A percentile compares a stretch with the other conserved stretches of the same genome.
Evolutionary conservation across 1,140 invertebrate species (phyloP).

Genomic region (fruit fly (Drosophila melanogaster)): DNA sequence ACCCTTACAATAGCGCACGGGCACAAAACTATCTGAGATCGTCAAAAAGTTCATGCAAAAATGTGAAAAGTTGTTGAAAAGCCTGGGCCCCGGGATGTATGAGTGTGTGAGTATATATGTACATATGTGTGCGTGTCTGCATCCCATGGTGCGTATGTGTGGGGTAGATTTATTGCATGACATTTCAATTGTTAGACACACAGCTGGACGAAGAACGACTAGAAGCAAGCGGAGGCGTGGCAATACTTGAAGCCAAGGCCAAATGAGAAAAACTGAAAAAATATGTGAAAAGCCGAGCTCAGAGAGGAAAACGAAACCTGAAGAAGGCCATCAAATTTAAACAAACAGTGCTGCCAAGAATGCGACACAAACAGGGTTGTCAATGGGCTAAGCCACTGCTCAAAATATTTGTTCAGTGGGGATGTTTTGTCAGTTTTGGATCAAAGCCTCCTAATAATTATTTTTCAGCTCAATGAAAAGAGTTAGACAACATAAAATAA

Average conservation of each 20-base stretch:
- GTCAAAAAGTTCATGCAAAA: constrained; percentile 82
- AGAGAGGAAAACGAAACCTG: constrained; percentile 5
- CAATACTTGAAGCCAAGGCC: constrained; percentile 67
- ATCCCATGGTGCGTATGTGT: constrained; percentile 34
- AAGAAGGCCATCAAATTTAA: constrained; percentile 26
- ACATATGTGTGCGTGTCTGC: constrained; percentile 16
- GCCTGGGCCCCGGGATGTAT: constrained; percentile 36
- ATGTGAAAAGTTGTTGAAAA: constrained; percentile 82
- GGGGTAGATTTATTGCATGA: constrained; percentile 79
- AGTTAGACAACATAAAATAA: too few relatives aligned
- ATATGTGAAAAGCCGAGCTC: background rate
- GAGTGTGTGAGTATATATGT: constrained; percentile 15
- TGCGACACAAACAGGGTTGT: constrained; percentile 22
- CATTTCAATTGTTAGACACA: constrained; percentile 83
- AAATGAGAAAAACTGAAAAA: constrained; percentile 48
- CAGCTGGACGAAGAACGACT: constrained; percentile 74
- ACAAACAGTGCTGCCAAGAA: constrained; percentile 33
- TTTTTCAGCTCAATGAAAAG: too few relatives aligned
- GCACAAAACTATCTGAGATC: constrained; percentile 77
- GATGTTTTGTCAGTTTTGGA: too few relatives aligned
- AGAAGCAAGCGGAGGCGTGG: constrained; percentile 26
- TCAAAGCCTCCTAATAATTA: too few relatives aligned
- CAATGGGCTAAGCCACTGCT: background rate
- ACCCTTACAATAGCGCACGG: constrained; percentile 46
- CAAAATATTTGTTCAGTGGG: too few relatives aligned